Evolutionary conservation across 2,797 vertebrate species (phyloP).

Genomic region (Euphonia xanthogaster): DNA sequence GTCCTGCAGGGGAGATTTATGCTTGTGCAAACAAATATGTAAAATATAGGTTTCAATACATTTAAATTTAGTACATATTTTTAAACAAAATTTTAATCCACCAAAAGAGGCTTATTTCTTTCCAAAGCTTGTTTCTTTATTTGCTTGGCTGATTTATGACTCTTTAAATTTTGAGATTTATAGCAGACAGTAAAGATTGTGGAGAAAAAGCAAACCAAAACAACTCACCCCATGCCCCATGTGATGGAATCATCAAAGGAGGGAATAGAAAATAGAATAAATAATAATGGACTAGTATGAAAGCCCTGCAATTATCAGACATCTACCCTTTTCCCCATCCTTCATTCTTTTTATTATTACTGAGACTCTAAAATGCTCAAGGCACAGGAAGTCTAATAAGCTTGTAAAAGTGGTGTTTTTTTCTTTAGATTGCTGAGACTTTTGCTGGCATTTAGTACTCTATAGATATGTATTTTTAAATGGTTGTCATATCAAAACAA

Average conservation of each 20-base stretch:
- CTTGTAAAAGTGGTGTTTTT: background rate
- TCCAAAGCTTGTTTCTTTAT: background rate
- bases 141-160: background rate
- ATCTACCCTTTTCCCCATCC: background rate
- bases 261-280: background rate
- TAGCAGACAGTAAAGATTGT: background rate
- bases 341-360: background rate
- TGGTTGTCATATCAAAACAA: background rate
- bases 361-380: background rate
- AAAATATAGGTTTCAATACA: background rate
- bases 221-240: accelerated
- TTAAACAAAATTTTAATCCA: background rate
- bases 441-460: background rate
- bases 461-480: background rate
- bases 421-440: background rate
- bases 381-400: background rate
- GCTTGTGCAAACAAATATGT: background rate
- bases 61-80: background rate
- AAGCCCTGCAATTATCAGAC: background rate
- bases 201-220: accelerated
- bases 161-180: background rate
- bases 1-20: background rate
- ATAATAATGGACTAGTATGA: background rate
- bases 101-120: background rate
- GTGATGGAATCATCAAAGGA: background rate